Evolutionary conservation across 2,888 invertebrate genomes (phyloP).

Genomic region (Polyommatus iphigenia): DNA sequence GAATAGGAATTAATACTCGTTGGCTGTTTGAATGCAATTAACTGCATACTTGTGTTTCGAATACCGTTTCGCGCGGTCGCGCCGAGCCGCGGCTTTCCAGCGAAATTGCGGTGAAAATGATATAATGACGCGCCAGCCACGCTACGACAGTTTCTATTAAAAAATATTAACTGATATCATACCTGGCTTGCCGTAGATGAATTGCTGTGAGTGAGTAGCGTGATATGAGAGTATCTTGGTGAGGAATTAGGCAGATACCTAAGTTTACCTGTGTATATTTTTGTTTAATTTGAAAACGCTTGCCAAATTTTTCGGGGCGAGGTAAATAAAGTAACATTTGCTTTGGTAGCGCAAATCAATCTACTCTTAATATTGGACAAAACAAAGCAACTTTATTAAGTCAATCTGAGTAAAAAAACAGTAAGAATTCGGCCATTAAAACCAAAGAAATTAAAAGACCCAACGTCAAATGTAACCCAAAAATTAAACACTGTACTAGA

Average conservation of each 20-base stretch:
- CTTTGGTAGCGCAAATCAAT: neutral
- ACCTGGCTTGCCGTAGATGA: neutral
- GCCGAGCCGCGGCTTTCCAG: slow-evolving; percentile 62
- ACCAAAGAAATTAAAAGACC: neutral
- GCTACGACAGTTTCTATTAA: slow-evolving; percentile 45
- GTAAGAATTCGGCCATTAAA: neutral
- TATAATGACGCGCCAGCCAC: slow-evolving; percentile 58
- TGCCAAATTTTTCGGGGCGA: neutral
- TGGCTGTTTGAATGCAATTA: slow-evolving; percentile 67
- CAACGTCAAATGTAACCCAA: neutral
- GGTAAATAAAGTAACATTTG: neutral
- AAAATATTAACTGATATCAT: slow-evolving; percentile 24
- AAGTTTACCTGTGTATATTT: neutral
- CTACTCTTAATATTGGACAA: neutral
- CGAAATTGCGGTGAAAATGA: slow-evolving; percentile 70
- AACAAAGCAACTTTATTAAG: neutral
- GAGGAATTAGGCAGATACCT: neutral
- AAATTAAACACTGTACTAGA: neutral
- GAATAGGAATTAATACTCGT: slow-evolving; percentile 58
- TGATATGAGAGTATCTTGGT: neutral
- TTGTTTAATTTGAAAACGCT: neutral
- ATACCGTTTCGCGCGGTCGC: slow-evolving; percentile 70
- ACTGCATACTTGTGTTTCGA: slow-evolving; percentile 61
- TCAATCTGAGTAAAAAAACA: neutral
- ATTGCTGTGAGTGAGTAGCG: neutral